Conservation (phyloP, 2,113 vertebrate genomes). For the Prinia subflava region DNA sequence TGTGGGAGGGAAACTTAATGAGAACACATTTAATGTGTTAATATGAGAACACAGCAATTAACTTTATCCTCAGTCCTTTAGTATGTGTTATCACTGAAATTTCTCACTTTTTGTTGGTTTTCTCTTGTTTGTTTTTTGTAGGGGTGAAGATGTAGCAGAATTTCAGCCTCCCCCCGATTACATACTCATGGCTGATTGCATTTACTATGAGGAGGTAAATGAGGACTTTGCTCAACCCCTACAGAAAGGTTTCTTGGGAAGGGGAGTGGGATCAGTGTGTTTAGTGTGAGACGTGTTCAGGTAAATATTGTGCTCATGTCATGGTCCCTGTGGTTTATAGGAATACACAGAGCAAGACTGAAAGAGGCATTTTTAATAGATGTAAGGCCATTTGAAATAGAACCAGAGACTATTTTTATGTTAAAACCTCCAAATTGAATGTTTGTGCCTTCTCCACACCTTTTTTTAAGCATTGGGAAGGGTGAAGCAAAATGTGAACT, state of each 20-base stretch:
- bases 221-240: not conserved
- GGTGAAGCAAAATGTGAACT: not conserved
- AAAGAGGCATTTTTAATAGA: not conserved
- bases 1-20: too few relatives aligned
- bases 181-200: conserved; percentile 96
- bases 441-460: fast-evolving
- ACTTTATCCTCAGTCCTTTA: fast-evolving
- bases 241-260: not conserved
- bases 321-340: not conserved
- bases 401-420: not conserved
- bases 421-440: fast-evolving
- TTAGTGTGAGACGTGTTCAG: not conserved
- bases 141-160: conserved; percentile 87
- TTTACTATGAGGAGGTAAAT: conserved; percentile 96
- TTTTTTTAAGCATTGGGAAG: not conserved
- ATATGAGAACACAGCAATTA: fast-evolving
- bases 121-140: conserved; percentile 43
- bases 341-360: fast-evolving
- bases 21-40: too few relatives aligned
- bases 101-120: not conserved
- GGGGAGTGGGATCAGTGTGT: not conserved
- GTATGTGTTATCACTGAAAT: not conserved
- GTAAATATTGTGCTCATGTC: not conserved
- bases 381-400: not conserved
- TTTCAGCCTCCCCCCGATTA: conserved; percentile 83